Percentiles rank a stretch among this genome's conserved stretches.
Evolutionary conservation across 2,113 vertebrate species (phyloP).

Genomic region (Pteronura brasiliensis): DNA sequence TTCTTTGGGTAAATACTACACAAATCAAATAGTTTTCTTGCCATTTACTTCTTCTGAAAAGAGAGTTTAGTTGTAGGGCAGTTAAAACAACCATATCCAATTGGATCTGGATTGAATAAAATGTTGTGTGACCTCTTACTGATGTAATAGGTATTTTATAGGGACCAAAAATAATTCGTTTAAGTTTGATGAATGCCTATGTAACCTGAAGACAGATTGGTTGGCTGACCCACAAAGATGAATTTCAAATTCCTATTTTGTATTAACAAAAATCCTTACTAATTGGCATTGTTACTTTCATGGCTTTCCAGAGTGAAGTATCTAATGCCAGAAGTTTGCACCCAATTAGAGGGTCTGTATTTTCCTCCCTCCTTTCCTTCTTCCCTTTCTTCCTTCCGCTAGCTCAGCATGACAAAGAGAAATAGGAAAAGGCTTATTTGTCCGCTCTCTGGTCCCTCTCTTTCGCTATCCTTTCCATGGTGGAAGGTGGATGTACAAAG

Average conservation of each 20-base stretch:
- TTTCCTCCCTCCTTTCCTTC: background rate
- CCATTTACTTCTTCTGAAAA: background rate
- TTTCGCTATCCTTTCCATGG: background rate
- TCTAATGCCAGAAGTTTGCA: background rate
- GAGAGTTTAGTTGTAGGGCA: background rate
- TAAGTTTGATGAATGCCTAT: background rate
- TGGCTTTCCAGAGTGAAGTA: background rate
- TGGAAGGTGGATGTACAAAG: slow-evolving; percentile 42
- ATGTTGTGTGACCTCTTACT: background rate
- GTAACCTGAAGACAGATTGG: background rate
- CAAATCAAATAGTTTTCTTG: background rate
- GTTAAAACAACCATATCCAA: background rate
- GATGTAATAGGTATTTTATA: background rate
- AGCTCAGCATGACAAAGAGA: background rate
- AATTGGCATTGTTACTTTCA: background rate
- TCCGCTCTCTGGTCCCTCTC: background rate
- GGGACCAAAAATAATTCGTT: background rate
- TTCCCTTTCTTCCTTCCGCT: background rate
- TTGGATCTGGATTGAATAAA: background rate
- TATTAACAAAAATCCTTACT: background rate
- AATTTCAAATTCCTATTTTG: slow-evolving; percentile 10
- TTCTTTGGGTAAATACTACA: background rate
- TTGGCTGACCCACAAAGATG: background rate
- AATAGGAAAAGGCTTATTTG: slow-evolving; percentile 29
- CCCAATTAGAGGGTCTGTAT: background rate